Evolutionary conservation across 2,113 vertebrate species (phyloP).

Genomic region (Triplophysa tibetana): DNA sequence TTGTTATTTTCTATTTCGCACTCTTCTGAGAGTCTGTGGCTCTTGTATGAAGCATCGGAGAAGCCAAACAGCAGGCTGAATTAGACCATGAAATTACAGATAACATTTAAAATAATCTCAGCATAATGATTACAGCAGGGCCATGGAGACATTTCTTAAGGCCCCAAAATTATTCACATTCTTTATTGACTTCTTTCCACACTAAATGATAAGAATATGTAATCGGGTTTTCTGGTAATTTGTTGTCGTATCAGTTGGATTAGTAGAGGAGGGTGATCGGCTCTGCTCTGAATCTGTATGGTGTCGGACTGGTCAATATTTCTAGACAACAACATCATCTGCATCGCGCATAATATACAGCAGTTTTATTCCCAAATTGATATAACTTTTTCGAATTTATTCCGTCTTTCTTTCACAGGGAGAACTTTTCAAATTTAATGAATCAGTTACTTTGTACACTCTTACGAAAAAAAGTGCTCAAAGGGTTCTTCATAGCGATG

Average conservation of each 20-base stretch:
- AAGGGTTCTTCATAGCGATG: too few relatives aligned
- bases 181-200: slow-evolving; percentile 33
- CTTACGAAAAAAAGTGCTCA: too few relatives aligned
- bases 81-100: slow-evolving; percentile 39
- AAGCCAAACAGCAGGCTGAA: slow-evolving; percentile 23
- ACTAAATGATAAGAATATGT: slow-evolving; percentile 28
- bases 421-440: neutral
- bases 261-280: slow-evolving; percentile 47
- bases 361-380: neutral
- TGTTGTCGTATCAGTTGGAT: slow-evolving; percentile 24
- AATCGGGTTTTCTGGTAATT: slow-evolving; percentile 39
- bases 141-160: slow-evolving; percentile 33
- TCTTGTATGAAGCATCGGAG: slow-evolving; percentile 1
- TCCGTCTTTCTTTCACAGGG: too few relatives aligned
- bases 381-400: too few relatives aligned
- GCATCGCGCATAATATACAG: neutral
- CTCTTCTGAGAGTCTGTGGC: slow-evolving; percentile 18
- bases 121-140: slow-evolving; percentile 33
- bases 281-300: slow-evolving; percentile 77
- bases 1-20: neutral
- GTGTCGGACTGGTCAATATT: slow-evolving; percentile 84
- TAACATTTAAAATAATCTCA: slow-evolving; percentile 43
- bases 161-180: slow-evolving; percentile 33
- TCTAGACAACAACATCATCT: slow-evolving; percentile 68
- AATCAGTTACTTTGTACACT: too few relatives aligned